These are phyloP conservation scores for Sula dactylatra DNA, from an alignment of 2,113 vertebrate genomes.

Conservation along the genomic window DNA sequence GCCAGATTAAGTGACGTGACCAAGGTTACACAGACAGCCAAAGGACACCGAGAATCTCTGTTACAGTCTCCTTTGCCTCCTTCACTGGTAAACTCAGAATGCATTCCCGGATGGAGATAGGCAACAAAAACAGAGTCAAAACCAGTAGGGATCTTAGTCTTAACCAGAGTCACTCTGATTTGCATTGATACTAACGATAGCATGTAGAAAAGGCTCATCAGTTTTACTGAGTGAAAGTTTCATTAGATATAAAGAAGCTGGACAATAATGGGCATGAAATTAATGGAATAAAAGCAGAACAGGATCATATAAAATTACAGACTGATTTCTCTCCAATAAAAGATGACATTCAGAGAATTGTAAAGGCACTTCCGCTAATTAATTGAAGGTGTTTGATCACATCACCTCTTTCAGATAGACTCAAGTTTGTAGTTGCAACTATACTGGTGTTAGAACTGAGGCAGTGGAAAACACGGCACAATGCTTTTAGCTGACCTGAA, in stretches of 20 bases:
- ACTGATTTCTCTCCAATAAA: background rate
- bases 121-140: background rate
- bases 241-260: background rate
- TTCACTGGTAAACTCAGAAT: background rate
- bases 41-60: background rate
- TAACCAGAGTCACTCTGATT: background rate
- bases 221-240: background rate
- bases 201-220: background rate
- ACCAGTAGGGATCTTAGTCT: background rate
- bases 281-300: background rate
- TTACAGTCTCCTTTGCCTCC: background rate
- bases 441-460: background rate
- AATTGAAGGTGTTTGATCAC: background rate
- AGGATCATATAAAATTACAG: background rate
- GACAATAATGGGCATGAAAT: background rate
- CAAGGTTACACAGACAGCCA: background rate
- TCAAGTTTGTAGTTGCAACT: background rate
- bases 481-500: background rate
- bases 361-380: background rate
- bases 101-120: background rate
- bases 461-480: background rate
- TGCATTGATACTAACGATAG: background rate
- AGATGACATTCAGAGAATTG: background rate
- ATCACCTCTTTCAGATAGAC: background rate
- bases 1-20: background rate